Evolutionary conservation across 2,113 vertebrate species (phyloP), one percentile per base, ranked within the genome.

Genomic region (Cheirogaleus medius): DNA sequence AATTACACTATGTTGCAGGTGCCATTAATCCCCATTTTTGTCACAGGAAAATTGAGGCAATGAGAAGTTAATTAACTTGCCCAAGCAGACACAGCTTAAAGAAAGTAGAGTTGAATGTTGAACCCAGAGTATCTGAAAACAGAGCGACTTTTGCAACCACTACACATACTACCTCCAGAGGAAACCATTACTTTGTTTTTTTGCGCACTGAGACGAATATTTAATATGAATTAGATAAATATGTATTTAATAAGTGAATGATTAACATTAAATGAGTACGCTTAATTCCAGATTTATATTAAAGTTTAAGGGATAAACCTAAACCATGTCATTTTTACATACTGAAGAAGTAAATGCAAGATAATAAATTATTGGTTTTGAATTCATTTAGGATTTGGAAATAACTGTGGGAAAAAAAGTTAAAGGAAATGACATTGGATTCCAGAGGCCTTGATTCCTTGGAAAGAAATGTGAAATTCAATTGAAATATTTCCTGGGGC

Each of bases 401-500:
- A 95, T 94, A 96, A 96, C 34, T 78, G 15, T 52, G 8, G 78
- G 87, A 97, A 96, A 68, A 92, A 88, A 91, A 81, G 34, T 71
- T 92, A 42, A 98, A 97, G 69, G 95, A 98, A 98, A 97, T 97
- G 34, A 96, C 89, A 60, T 78, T 32, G 6, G 86, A 58, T 96
- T 88, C 91, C 1, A 15, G 87, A 96, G 89, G 56, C 97, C 66
- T 44, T 89, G 84, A 97, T 97, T 98, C 90, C 60, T 97, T 98
- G 81, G 49, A 25, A 97, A 71, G 82, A 98, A 97, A 91, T 98
- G 49, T 86, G 94, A 98, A 97, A 98, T 97, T 98, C 96, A 97
- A 97, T 82, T 98, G 97, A 98, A 98, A 91, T 82, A 86, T 97
- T 98, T 98, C 98, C 98, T 94, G 63, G 54, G 97, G 98, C 97